Evolutionary conservation across 2,888 invertebrate genomes (phyloP).

Genomic region (Tenthredo notha): DNA sequence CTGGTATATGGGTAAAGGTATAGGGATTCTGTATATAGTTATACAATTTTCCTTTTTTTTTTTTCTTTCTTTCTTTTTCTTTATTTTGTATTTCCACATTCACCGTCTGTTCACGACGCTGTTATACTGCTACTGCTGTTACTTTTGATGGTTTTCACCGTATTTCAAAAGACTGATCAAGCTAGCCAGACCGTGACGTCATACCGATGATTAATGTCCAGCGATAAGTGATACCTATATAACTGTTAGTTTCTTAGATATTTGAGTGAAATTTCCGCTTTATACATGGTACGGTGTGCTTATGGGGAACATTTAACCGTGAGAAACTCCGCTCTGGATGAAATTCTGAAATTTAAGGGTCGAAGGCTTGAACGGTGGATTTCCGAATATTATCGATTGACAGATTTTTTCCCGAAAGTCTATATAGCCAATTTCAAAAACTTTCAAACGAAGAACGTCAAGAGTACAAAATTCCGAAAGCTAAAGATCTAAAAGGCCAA

Average conservation of each 20-base stretch:
- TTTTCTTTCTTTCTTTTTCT: background rate
- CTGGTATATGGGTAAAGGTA: background rate
- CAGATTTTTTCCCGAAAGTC: no score
- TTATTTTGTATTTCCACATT: background rate
- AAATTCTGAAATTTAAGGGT: no score
- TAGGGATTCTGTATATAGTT: slow-evolving; percentile 3
- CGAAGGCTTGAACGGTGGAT: no score
- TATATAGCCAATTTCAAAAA: no score
- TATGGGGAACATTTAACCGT: background rate
- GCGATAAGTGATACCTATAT: background rate
- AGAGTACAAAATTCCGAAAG: no score
- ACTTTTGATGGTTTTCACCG: background rate
- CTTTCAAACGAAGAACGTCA: no score
- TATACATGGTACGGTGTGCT: background rate
- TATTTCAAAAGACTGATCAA: slow-evolving; percentile 12
- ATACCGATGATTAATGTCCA: slow-evolving; percentile 6
- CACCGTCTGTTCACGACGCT: background rate
- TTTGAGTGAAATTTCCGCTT: background rate
- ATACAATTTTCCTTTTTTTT: background rate
- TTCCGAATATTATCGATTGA: no score
- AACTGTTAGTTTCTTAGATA: background rate
- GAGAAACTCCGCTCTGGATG: background rate
- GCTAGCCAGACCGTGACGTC: background rate
- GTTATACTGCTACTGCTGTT: background rate
- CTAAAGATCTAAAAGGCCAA: no score